Conservation (phyloP, 2,113 vertebrate genomes). For the Semicossyphus pulcher region DNA sequence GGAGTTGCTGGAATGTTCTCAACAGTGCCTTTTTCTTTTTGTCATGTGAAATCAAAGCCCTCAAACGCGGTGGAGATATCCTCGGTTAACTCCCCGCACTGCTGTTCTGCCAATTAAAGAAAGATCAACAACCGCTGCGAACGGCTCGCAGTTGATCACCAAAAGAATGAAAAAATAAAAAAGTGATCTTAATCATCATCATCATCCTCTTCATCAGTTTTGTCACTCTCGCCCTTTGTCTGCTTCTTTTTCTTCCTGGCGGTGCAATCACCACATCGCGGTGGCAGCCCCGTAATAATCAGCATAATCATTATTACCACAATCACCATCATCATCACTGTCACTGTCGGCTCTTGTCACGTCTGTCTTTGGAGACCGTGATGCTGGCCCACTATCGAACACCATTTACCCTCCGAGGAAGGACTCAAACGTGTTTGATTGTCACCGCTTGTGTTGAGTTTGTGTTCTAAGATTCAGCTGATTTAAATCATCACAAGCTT, state of each 20-base stretch:
- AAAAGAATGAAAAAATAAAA: constrained; percentile 16
- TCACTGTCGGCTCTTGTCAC: constrained; percentile 51
- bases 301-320: constrained; percentile 71
- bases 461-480: constrained; percentile 18
- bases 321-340: constrained; percentile 67
- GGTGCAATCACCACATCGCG: constrained; percentile 63
- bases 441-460: constrained; percentile 4
- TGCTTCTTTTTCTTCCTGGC: constrained; percentile 50
- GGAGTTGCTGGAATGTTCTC: constrained; percentile 73
- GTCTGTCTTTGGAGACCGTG: constrained; percentile 24
- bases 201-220: constrained; percentile 47
- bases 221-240: constrained; percentile 55
- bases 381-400: neutral
- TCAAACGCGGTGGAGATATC: constrained; percentile 54
- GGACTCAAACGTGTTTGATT: constrained; percentile 2
- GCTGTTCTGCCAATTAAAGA: constrained; percentile 66
- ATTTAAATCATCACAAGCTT: constrained; percentile 44
- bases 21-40: constrained; percentile 69
- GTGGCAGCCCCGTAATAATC: constrained; percentile 63
- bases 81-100: constrained; percentile 59
- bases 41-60: constrained; percentile 79
- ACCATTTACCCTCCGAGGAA: constrained; percentile 36
- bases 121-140: constrained; percentile 64
- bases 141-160: constrained; percentile 48
- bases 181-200: constrained; percentile 51